A percentile compares a stretch with the other conserved stretches of the same genome.
phyloP scores from a whole-genome alignment of 1,140 invertebrate genomes.

The Drosophila orosa region DNA sequence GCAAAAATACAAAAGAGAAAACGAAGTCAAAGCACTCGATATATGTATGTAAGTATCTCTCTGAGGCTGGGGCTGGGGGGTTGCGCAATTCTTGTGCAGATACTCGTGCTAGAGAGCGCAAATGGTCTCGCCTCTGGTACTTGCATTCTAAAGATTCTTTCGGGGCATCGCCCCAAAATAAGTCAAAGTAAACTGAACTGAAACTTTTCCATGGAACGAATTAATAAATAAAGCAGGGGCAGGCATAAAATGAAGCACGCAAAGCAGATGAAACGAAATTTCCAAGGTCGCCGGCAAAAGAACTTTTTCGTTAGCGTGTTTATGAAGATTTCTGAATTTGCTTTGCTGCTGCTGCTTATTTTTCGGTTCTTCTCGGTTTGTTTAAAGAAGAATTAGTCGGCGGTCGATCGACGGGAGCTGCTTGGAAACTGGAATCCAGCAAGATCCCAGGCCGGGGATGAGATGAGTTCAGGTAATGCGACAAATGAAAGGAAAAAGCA shows the following conservation, averaged over 20 bases:
- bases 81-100: constrained; percentile 49
- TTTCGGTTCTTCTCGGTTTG: constrained; percentile 49
- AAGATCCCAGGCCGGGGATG: constrained; percentile 19
- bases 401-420: constrained; percentile 46
- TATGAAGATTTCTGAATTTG: constrained; percentile 59
- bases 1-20: constrained; percentile 30
- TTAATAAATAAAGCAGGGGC: constrained; percentile 60
- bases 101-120: constrained; percentile 13
- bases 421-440: constrained; percentile 57
- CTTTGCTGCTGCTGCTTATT: constrained; percentile 19
- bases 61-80: background rate
- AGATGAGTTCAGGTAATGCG: constrained; percentile 50
- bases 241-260: constrained; percentile 31
- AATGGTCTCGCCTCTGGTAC: constrained; percentile 31
- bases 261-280: constrained; percentile 58
- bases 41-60: constrained; percentile 8
- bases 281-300: constrained; percentile 65
- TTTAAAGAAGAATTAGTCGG: constrained; percentile 78
- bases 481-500: constrained; percentile 50
- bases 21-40: constrained; percentile 36
- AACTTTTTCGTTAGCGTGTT: constrained; percentile 68
- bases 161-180: constrained; percentile 9
- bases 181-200: constrained; percentile 26
- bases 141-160: constrained; percentile 41
- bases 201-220: constrained; percentile 47